Evolutionary conservation across 2,888 invertebrate species (phyloP).

Genomic region (Empis stercorea): DNA sequence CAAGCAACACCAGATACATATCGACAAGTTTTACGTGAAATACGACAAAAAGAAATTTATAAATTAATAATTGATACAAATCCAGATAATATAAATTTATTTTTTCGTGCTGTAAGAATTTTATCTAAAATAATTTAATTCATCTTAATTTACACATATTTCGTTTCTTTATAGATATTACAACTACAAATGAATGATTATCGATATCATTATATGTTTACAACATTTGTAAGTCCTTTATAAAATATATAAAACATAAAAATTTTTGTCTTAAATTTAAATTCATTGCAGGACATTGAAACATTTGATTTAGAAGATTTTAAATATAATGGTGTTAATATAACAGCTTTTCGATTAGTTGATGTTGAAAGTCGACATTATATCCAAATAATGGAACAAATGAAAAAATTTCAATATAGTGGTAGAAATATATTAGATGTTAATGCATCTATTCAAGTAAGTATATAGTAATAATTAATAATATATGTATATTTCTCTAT

Average conservation of each 20-base stretch:
- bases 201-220: conserved; percentile 89
- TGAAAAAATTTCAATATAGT: conserved; percentile 80
- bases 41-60: conserved; percentile 74
- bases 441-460: conserved; percentile 51
- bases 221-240: conserved; percentile 72
- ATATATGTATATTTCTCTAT: too few species aligned
- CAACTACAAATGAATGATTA: conserved; percentile 94
- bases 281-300: conserved; percentile 62
- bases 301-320: conserved; percentile 81
- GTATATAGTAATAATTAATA: too few species aligned
- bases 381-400: conserved; percentile 61
- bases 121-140: conserved; percentile 3
- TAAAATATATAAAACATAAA: too few species aligned
- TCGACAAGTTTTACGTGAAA: conserved; percentile 47
- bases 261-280: too few species aligned
- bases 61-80: conserved; percentile 83
- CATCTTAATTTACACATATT: conserved; percentile 35
- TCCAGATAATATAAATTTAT: conserved; percentile 62
- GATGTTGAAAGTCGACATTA: conserved; percentile 66
- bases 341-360: conserved; percentile 85
- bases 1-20: conserved; percentile 57
- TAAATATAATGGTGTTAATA: conserved; percentile 86
- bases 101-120: conserved; percentile 74
- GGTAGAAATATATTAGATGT: conserved; percentile 64
- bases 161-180: too few species aligned